Evolutionary conservation across 1,140 invertebrate genomes (phyloP), one percentile per base, ranked within the genome.

Genomic region (Listronotus bonariensis): DNA sequence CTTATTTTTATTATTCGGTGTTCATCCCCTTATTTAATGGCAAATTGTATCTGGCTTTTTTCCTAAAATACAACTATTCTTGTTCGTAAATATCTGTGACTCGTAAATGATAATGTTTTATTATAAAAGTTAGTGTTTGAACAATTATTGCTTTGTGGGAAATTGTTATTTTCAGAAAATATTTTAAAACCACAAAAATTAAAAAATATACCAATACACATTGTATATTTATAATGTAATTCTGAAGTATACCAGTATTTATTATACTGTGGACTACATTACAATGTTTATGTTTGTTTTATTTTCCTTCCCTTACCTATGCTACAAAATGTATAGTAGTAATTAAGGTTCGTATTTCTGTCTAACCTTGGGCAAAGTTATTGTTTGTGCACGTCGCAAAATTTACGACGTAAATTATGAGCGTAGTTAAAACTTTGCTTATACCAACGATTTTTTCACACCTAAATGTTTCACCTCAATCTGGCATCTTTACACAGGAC

Each of bases 201-300:
- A 36, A 73, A 73, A 75, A 78, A 76, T 75, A 77, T 77, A 74
- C 76, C 75, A 68, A 78, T 79, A 79, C 76, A 79, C 77, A 79
- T 79, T 79, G 78, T 79, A 79, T 79, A 79, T 79, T 79, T 79
- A 79, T 79, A 79, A 79, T 79, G 78, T 79, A 79, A 77, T 77
- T 77, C 77, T 77, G 77, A 77, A 77, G 77, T 79, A 78, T 79
- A 79, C 77, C 78, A 78, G 78, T 79, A 79, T 79, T 79, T 79
- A 79, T 78, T 79, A 78, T 78, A 79, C 78, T 79, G 78, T 77
- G 77, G 75, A 79, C 70, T 77, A 78, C 74, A 78, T 76, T 74
- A 76, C 75, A 74, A 71, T 71, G 69, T 73, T 73, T 46, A 58
- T 41, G n/a, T 46, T 65, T 65, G 69, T 73, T 74, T 76, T 69